Percentiles rank a stretch among this genome's conserved stretches.
phyloP scores from a whole-genome alignment of 2,888 invertebrate species.

The Aleiodes alternator region DNA sequence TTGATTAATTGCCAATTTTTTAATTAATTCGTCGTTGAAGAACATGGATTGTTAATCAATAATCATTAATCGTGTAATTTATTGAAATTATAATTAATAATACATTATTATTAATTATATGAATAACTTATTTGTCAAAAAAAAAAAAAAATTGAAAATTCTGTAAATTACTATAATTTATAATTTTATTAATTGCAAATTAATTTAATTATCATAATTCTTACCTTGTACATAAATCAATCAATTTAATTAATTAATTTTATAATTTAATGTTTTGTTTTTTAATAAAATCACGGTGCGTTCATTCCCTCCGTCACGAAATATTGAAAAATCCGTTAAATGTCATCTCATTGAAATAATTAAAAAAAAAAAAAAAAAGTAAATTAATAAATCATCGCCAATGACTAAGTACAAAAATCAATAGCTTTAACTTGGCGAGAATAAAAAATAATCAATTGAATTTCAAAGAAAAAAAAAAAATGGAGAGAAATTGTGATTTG shows the following conservation, averaged over 20 bases:
- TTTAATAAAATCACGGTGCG: constrained; percentile 35
- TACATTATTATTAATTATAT: too few species aligned
- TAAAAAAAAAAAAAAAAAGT: background rate
- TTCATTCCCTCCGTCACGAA: constrained; percentile 34
- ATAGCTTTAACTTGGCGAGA: constrained; percentile 55
- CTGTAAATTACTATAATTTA: background rate
- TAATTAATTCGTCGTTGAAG: too few species aligned
- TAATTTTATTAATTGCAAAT: constrained; percentile 15
- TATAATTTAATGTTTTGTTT: background rate
- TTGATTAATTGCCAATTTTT: constrained; percentile 6
- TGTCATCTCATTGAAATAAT: background rate
- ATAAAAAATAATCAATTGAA: constrained; percentile 9
- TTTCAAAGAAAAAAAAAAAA: background rate
- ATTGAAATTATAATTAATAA: background rate
- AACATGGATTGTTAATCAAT: background rate
- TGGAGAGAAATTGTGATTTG: background rate
- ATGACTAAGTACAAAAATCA: constrained; percentile 61
- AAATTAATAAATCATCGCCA: constrained; percentile 31
- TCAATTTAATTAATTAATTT: constrained; percentile 2
- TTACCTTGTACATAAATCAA: constrained; percentile 20
- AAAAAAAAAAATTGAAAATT: background rate
- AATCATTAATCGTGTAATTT: background rate
- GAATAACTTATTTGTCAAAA: background rate
- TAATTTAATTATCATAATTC: constrained; percentile 2
- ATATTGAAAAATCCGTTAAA: background rate